These are phyloP conservation scores for Prosopocoilus inquinatus DNA, from an alignment of 2,888 invertebrate species.

Conservation along the genomic window DNA sequence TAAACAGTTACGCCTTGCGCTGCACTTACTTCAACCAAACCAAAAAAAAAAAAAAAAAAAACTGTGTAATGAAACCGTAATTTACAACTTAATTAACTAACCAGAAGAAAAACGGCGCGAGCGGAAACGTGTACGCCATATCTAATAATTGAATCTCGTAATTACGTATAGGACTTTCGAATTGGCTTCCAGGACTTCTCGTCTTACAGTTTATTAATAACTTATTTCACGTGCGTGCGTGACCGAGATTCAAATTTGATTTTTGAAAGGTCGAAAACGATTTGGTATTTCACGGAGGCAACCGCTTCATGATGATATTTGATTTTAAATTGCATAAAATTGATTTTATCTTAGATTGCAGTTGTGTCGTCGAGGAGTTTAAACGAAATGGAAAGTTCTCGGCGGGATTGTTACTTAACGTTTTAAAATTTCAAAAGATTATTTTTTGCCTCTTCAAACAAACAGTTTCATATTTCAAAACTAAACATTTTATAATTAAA, in stretches of 20 bases:
- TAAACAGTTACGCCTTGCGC: slow-evolving; percentile 1
- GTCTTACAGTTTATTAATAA: background rate
- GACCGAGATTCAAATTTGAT: background rate
- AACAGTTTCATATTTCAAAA: too few species aligned
- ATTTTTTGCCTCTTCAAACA: too few species aligned
- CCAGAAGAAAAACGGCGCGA: background rate
- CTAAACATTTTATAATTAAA: too few species aligned
- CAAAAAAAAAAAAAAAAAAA: too few species aligned
- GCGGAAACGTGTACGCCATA: background rate
- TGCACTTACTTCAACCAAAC: background rate
- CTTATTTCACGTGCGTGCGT: background rate
- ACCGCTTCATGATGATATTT: too few species aligned
- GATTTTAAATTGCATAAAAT: too few species aligned
- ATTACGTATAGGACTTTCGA: background rate
- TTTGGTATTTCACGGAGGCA: too few species aligned
- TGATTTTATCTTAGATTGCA: too few species aligned
- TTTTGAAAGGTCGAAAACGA: background rate
- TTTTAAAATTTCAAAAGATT: too few species aligned
- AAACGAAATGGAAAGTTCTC: too few species aligned
- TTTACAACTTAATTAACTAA: slow-evolving; percentile 8
- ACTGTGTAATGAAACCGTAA: slow-evolving; percentile 1
- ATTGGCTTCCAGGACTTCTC: background rate
- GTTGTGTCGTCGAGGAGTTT: too few species aligned
- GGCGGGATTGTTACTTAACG: too few species aligned
- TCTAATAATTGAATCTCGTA: background rate